A percentile compares a stretch with the other conserved stretches of the same genome.
Conservation (phyloP, 2,888 invertebrate species). For the Protodeltote pygarga region DNA sequence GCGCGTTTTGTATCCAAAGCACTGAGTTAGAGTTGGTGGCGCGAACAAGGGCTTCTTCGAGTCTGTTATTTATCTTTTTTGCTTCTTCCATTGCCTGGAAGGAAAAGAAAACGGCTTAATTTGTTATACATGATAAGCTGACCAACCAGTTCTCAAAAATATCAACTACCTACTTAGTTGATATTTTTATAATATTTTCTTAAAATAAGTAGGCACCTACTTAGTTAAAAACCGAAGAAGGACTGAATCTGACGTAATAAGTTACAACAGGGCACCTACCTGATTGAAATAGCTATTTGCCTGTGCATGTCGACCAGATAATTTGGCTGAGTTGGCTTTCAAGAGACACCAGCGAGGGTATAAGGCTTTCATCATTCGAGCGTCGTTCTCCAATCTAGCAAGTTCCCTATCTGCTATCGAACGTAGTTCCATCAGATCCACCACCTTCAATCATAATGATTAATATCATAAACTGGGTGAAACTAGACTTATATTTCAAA, state of each 20-base stretch:
- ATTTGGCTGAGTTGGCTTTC: constrained; percentile 66
- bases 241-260: no score
- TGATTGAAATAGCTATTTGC: constrained; percentile 63
- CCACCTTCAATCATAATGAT: constrained; percentile 68
- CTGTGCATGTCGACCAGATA: constrained; percentile 65
- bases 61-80: constrained; percentile 60
- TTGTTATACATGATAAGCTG: no score
- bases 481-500: no score
- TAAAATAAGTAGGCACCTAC: no score
- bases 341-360: constrained; percentile 76
- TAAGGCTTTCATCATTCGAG: constrained; percentile 61
- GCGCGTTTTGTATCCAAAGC: constrained; percentile 69
- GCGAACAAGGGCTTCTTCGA: constrained; percentile 64
- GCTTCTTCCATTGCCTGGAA: constrained; percentile 68
- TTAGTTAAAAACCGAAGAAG: no score
- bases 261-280: constrained; percentile 49
- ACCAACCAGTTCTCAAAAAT: no score
- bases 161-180: no score
- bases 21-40: constrained; percentile 62
- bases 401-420: constrained; percentile 78
- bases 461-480: no score
- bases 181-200: no score
- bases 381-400: constrained; percentile 67
- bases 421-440: constrained; percentile 79
- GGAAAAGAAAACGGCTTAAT: neutral